Conservation (phyloP, 1,140 invertebrate genomes). For the Rhynchophorus ferrugineus region DNA sequence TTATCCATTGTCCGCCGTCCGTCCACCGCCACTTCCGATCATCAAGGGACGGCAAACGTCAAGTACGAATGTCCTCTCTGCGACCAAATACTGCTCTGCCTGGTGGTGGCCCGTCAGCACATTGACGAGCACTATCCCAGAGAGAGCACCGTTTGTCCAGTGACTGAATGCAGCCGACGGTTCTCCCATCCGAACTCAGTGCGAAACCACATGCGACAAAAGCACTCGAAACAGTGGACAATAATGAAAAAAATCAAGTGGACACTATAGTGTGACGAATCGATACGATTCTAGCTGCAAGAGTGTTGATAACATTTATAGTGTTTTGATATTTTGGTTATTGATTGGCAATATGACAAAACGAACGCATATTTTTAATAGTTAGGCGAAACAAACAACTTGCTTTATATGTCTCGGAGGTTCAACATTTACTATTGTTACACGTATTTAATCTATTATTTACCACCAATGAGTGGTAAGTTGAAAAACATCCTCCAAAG, state of each 20-base stretch:
- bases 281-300: too few species aligned
- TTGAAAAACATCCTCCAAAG: too few species aligned
- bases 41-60: constrained; percentile 21
- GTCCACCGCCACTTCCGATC: neutral
- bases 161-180: constrained; percentile 59
- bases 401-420: too few species aligned
- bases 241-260: constrained; percentile 74
- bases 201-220: constrained; percentile 74
- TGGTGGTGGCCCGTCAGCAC: constrained; percentile 60
- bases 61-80: constrained; percentile 63
- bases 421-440: too few species aligned
- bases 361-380: too few species aligned
- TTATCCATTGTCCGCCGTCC: constrained; percentile 1
- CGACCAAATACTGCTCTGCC: constrained; percentile 52
- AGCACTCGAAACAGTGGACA: constrained; percentile 70
- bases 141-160: constrained; percentile 70
- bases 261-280: constrained; percentile 39
- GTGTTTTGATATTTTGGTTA: too few species aligned
- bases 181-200: constrained; percentile 77
- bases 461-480: too few species aligned
- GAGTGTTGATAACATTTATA: too few species aligned
- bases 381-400: too few species aligned
- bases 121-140: constrained; percentile 73
- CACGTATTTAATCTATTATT: too few species aligned
- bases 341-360: too few species aligned